These are phyloP conservation scores for Acutogordius australiensis DNA, from an alignment of 2,888 invertebrate genomes.

Conservation along the genomic window DNA sequence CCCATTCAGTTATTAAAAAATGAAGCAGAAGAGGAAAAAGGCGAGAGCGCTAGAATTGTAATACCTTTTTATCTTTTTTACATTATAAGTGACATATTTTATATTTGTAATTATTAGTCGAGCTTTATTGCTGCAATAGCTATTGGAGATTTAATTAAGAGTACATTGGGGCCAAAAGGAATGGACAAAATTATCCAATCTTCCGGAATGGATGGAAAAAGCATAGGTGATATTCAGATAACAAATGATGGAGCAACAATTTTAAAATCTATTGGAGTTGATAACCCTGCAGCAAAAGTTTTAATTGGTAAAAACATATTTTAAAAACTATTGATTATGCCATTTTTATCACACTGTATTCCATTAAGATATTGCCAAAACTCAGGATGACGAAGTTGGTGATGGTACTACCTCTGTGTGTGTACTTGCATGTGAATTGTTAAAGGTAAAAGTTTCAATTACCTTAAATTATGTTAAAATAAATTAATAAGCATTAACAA, in stretches of 20 bases:
- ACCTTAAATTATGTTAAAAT: background rate
- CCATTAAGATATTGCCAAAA: constrained; percentile 56
- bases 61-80: background rate
- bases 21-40: constrained; percentile 89
- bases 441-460: constrained; percentile 29
- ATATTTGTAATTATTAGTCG: constrained; percentile 35
- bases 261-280: constrained; percentile 69
- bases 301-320: constrained; percentile 35
- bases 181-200: constrained; percentile 39
- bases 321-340: constrained; percentile 10
- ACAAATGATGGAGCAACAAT: constrained; percentile 99
- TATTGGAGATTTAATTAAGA: constrained; percentile 87
- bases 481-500: too few relatives aligned
- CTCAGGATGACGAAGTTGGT: constrained; percentile 94
- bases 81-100: constrained; percentile 20
- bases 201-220: constrained; percentile 20
- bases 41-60: constrained; percentile 59
- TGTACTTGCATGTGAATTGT: constrained; percentile 63
- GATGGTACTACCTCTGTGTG: constrained; percentile 99
- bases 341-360: background rate
- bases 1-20: constrained; percentile 70
- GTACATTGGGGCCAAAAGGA: constrained; percentile 90
- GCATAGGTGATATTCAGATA: constrained; percentile 40
- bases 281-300: constrained; percentile 94
- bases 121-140: constrained; percentile 94